Evolutionary conservation across 2,113 vertebrate genomes (phyloP).

Genomic region (Muntiacus muntjak): DNA sequence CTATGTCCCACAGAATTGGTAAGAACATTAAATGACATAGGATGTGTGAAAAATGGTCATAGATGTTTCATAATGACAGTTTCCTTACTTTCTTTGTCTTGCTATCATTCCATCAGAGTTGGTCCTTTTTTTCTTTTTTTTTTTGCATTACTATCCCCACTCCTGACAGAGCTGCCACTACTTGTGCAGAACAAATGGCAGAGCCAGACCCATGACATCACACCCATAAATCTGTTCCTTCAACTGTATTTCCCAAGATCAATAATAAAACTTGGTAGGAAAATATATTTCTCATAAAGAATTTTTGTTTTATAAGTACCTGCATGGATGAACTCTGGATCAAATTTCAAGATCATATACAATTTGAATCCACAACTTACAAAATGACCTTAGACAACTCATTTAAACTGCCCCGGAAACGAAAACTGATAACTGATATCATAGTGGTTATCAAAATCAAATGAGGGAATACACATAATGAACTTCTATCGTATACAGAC

Average conservation of each 20-base stretch:
- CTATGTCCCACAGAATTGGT: not conserved
- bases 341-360: not conserved
- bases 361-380: not conserved
- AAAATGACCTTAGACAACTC: not conserved
- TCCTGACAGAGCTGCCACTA: not conserved
- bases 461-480: not conserved
- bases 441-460: not conserved
- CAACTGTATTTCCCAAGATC: not conserved
- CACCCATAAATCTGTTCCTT: not conserved
- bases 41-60: not conserved
- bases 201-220: not conserved
- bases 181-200: not conserved
- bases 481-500: fast-evolving
- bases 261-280: not conserved
- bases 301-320: not conserved
- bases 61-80: not conserved
- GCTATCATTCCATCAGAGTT: not conserved
- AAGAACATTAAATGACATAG: not conserved
- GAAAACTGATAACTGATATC: no score
- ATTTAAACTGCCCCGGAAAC: not conserved
- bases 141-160: not conserved
- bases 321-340: not conserved
- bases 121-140: not conserved
- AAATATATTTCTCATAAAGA: not conserved
- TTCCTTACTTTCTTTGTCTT: not conserved